Evolutionary conservation across 2,888 invertebrate species (phyloP), one percentile per base, ranked within the genome.

Genomic region (Gymnoscelis rufifasciata): DNA sequence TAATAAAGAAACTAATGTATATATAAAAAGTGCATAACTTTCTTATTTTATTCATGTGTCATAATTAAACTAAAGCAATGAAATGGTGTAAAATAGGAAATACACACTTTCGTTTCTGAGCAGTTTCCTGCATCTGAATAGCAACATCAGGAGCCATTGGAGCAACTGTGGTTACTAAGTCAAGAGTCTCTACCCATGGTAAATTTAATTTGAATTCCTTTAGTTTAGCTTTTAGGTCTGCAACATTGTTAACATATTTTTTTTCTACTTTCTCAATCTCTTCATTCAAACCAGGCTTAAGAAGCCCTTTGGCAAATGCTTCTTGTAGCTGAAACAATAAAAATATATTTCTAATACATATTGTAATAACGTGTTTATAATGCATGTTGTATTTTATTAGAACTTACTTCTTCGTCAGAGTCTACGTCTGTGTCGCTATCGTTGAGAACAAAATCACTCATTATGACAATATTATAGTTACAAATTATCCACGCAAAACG

Each of bases 121-220:
- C 93, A 43, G 95, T 93, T 47, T 93, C 92, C 60, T 93, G 91
- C 66, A 95, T 83, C 69, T 95, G 93, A 27, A 94, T 72, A 0
- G 93, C 94, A 27, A 96, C 82, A 74, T 97, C 96, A 0, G 96
- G 96, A 0, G 96, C 96, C 67, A 96, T 70, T 0, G 95, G 93
- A 0, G 97, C 96, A 13, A 93, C 91, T 12, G 90, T 87, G 56
- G 93, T 95, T 0, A 93, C 86, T 62, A 95, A 88, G 66, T 97
- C 97, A 45, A 98, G 77, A 7, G 92, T 90, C 78, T 98, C 97
- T 1, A 95, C 68, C 98, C 98, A 98, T 57, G 94, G 92, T 41
- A 96, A 75, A 42, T 93, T 90, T 30, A 93, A 72, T 62, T 91
- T 91, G 7, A 97, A 89, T 64, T 94, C 93, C 43, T 91, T 88